A percentile compares a stretch with the other conserved stretches of the same genome.
These are phyloP conservation scores for Oegoconia quadripuncta DNA, from an alignment of 2,888 invertebrate genomes.

Conservation along the genomic window DNA sequence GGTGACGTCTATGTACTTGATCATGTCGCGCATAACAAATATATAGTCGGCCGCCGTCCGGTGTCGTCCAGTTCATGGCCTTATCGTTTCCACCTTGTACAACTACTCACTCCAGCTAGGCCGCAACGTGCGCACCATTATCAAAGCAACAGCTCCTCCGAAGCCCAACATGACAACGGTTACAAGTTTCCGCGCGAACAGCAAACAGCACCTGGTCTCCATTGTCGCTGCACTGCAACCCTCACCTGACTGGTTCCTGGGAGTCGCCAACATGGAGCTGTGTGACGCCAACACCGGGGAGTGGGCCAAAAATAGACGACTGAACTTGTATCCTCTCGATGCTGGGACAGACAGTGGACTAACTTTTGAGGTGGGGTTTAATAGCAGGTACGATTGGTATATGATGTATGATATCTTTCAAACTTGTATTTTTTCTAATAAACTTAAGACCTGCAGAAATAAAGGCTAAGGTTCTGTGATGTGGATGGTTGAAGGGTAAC, in stretches of 20 bases:
- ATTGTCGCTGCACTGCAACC: constrained; percentile 60
- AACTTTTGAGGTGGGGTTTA: constrained; percentile 86
- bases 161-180: constrained; percentile 46
- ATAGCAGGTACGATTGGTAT: too few relatives aligned
- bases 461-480: too few relatives aligned
- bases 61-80: not conserved
- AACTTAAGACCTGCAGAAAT: too few relatives aligned
- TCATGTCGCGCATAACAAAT: too few relatives aligned
- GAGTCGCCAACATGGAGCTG: constrained; percentile 92
- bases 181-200: constrained; percentile 55
- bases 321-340: constrained; percentile 96
- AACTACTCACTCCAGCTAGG: constrained; percentile 37
- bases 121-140: constrained; percentile 52
- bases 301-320: constrained; percentile 88
- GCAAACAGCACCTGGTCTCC: constrained; percentile 56
- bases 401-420: not conserved
- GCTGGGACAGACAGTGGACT: constrained; percentile 97
- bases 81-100: not conserved
- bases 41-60: too few relatives aligned
- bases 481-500: too few relatives aligned
- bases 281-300: constrained; percentile 85
- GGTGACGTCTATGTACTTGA: too few relatives aligned
- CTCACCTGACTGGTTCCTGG: constrained; percentile 98
- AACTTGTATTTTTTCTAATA: not conserved
- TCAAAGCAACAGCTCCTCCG: constrained; percentile 58